phyloP scores from a whole-genome alignment of 2,797 vertebrate species.

The Spinibarbus caldwelli region DNA sequence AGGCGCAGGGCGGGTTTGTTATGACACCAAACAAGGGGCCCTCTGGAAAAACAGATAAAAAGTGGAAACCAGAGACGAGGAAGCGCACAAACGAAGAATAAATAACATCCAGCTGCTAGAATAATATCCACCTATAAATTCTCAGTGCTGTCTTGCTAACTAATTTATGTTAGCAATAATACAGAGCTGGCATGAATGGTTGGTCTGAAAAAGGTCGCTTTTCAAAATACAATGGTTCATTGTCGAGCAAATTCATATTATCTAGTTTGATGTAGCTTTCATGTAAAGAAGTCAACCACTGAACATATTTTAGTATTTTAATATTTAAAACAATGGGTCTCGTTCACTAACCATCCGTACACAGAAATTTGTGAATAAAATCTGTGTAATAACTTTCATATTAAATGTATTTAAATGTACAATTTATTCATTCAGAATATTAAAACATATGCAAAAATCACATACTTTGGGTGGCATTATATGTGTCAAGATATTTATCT shows the following conservation, averaged over 20 bases:
- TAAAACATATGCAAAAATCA: neutral
- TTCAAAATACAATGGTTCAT: neutral
- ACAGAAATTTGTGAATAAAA: neutral
- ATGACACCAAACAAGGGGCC: constrained; percentile 81
- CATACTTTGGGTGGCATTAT: neutral
- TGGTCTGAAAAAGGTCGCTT: neutral
- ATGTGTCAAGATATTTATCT: neutral
- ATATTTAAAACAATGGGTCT: neutral
- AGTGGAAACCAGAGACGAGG: constrained; percentile 77
- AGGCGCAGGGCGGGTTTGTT: constrained; percentile 71
- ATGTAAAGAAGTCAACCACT: neutral
- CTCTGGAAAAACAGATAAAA: constrained; percentile 68
- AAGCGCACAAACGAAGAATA: constrained; percentile 79
- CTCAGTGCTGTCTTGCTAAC: constrained; percentile 56
- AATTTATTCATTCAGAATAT: neutral
- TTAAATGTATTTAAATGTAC: neutral
- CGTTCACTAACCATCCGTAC: neutral
- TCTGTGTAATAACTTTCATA: neutral
- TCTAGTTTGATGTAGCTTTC: neutral
- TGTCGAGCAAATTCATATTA: neutral
- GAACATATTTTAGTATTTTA: neutral
- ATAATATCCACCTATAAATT: constrained; percentile 74
- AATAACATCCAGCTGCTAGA: constrained; percentile 78
- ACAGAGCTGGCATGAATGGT: neutral
- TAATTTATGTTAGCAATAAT: constrained; percentile 74